phyloP scores from a whole-genome alignment of 1,140 invertebrate species.

The Stratiolaelaps scimitus region DNA sequence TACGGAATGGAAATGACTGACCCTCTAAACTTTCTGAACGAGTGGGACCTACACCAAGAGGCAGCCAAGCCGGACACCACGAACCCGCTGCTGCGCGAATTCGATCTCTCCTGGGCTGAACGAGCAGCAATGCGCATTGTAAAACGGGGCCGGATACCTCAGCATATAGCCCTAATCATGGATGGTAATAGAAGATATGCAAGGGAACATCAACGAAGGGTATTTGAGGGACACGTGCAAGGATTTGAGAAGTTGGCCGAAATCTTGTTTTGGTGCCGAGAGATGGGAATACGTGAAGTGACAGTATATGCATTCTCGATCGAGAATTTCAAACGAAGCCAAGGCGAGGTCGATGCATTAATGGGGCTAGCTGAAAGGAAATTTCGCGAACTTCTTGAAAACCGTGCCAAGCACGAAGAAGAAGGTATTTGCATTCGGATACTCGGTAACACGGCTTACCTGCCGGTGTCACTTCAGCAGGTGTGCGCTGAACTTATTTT shows the following conservation, averaged over 20 bases:
- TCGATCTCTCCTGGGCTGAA: too few relatives aligned
- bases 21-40: too few relatives aligned
- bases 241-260: constrained; percentile 85
- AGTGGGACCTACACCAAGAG: too few relatives aligned
- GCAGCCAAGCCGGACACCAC: too few relatives aligned
- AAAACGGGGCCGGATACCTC: constrained; percentile 57
- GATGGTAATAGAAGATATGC: constrained; percentile 96
- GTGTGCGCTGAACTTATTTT: constrained; percentile 64
- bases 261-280: constrained; percentile 51
- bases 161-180: constrained; percentile 94
- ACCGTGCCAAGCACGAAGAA: constrained; percentile 64
- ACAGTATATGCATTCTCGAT: constrained; percentile 99
- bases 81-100: too few relatives aligned
- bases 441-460: constrained; percentile 68
- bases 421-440: constrained; percentile 74
- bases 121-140: too few relatives aligned
- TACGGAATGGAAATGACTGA: too few relatives aligned
- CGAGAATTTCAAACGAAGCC: constrained; percentile 90
- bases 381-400: constrained; percentile 60
- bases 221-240: constrained; percentile 67
- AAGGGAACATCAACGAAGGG: constrained; percentile 56
- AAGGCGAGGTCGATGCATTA: constrained; percentile 77
- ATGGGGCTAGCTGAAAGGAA: constrained; percentile 78
- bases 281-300: constrained; percentile 67
- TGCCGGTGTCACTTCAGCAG: constrained; percentile 63